Evolutionary conservation across 2,888 invertebrate species (phyloP), one percentile per base, ranked within the genome.

Genomic region (Drosophila niveifrons): DNA sequence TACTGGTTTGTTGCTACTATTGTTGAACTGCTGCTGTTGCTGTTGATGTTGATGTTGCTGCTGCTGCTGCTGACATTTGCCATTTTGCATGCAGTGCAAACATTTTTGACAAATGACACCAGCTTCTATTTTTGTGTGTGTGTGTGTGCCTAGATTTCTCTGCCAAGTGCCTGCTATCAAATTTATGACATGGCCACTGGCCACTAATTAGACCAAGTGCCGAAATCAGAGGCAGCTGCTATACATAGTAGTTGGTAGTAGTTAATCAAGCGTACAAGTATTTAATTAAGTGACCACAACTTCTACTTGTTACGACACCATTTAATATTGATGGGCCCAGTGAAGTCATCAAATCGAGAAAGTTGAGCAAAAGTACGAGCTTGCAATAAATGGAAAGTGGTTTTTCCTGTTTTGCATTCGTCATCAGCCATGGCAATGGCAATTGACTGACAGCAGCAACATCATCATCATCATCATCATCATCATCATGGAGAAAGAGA

Each of bases 371-470:
- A 10, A 46, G 46, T 34, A 31, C 23, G 11, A 28, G 29, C 8
- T 11, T 39, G 53, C 43, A 43, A 28, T 39, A 15, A 18, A 39
- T 48, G 44, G 2, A 57, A 57, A 55, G 53, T 50, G 18, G 10
- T 31, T 59, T 80, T 67, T 50, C 65, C 70, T 68, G 76, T 82
- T 85, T 72, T 72, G 88, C 80, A 87, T 88, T 80, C 72, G 82
- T 82, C 82, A 84, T 66, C 74, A 69, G 66, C 66, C 31, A 31
- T 31, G 31, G 6, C 10, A 53, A 55, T 65, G 69, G 70, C 77
- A 82, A 83, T 81, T 86, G 88, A 85, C 67, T 83, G 85, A 84
- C 88, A 80, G 66, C 68, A 67, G 44, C 78, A 66, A 41, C 70
- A 66, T 10, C 51, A 62, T 9, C 62, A 58, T 9, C 17, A 56